phyloP scores from a whole-genome alignment of 2,113 vertebrate genomes.

The Embiotoca jacksoni region DNA sequence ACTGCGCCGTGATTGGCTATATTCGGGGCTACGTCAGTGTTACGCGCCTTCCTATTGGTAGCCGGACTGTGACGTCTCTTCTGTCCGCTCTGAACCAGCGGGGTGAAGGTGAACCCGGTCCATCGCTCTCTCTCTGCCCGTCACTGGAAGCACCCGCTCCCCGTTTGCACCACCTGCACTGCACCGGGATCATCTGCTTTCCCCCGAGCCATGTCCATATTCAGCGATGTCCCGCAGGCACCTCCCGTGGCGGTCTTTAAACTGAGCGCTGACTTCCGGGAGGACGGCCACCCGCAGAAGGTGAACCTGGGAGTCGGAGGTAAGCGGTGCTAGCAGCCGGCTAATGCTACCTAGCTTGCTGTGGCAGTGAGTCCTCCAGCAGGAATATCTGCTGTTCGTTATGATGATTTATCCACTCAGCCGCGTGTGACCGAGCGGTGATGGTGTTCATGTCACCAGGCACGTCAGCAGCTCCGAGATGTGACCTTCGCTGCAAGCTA shows the following conservation, averaged over 20 bases:
- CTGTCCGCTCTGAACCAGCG: not conserved
- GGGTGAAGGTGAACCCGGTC: conserved; percentile 72
- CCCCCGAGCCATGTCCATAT: conserved; percentile 83
- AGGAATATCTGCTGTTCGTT: too few species aligned
- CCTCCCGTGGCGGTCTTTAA: conserved; percentile 93
- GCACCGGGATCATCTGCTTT: not conserved
- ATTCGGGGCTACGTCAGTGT: fast-evolving
- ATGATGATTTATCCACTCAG: not conserved
- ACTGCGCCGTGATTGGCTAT: conserved; percentile 56
- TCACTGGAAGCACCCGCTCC: not conserved
- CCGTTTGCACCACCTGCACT: not conserved
- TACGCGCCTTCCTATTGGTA: conserved; percentile 61
- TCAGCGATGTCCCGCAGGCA: conserved; percentile 89
- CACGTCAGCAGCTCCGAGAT: not conserved
- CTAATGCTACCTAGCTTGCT: conserved; percentile 24
- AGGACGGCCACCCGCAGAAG: conserved; percentile 90
- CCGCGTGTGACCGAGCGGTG: too few species aligned
- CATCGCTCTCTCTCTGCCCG: conserved; percentile 12
- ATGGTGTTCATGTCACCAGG: not conserved
- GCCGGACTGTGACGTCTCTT: not conserved
- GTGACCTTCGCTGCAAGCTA: conserved; percentile 67
- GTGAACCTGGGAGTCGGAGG: conserved; percentile 97
- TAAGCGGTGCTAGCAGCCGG: conserved; percentile 75
- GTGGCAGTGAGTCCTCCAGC: not conserved
- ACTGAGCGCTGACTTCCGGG: conserved; percentile 92